A percentile compares a stretch with the other conserved stretches of the same genome.
These are phyloP conservation scores for Sitophilus oryzae DNA, from an alignment of 1,140 invertebrate species.

Conservation along the genomic window DNA sequence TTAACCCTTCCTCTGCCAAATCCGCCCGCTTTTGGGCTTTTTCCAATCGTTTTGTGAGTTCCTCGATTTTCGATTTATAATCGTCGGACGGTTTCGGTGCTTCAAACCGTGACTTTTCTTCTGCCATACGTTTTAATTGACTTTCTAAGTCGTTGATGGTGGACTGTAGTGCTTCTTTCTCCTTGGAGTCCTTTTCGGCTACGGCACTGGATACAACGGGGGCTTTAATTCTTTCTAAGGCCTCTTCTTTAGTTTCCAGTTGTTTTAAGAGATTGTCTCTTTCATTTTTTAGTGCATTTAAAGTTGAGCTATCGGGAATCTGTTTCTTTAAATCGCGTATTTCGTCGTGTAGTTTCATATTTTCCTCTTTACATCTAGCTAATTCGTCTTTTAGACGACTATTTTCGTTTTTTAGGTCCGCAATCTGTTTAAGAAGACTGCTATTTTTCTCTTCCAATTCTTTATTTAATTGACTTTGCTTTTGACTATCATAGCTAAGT, in stretches of 20 bases:
- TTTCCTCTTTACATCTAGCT: slow-evolving; percentile 16
- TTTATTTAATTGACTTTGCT: slow-evolving; percentile 8
- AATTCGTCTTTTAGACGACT: slow-evolving; percentile 17
- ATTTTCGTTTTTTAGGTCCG: slow-evolving; percentile 17
- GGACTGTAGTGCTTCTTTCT: slow-evolving; percentile 23
- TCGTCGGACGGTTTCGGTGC: slow-evolving; percentile 13
- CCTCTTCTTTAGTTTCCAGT: slow-evolving; percentile 19
- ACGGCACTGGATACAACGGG: neutral
- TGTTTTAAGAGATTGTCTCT: slow-evolving; percentile 26
- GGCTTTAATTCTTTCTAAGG: slow-evolving; percentile 24
- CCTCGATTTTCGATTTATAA: slow-evolving; percentile 20
- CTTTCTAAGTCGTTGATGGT: slow-evolving; percentile 27
- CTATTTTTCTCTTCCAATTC: slow-evolving; percentile 4
- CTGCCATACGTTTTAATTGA: slow-evolving; percentile 15
- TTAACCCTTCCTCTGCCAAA: slow-evolving; percentile 18
- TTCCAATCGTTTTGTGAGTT: slow-evolving; percentile 27
- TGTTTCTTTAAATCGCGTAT: slow-evolving; percentile 9
- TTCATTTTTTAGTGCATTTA: slow-evolving; percentile 22
- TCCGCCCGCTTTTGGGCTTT: slow-evolving; percentile 24
- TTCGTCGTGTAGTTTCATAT: slow-evolving; percentile 17
- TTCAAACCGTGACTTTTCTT: slow-evolving; percentile 5
- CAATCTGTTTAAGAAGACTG: neutral
- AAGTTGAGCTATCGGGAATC: neutral
- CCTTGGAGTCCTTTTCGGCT: slow-evolving; percentile 16
- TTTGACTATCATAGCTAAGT: slow-evolving; percentile 2